phyloP scores from a whole-genome alignment of 2,797 vertebrate genomes.

The Otolemur crassicaudatus region DNA sequence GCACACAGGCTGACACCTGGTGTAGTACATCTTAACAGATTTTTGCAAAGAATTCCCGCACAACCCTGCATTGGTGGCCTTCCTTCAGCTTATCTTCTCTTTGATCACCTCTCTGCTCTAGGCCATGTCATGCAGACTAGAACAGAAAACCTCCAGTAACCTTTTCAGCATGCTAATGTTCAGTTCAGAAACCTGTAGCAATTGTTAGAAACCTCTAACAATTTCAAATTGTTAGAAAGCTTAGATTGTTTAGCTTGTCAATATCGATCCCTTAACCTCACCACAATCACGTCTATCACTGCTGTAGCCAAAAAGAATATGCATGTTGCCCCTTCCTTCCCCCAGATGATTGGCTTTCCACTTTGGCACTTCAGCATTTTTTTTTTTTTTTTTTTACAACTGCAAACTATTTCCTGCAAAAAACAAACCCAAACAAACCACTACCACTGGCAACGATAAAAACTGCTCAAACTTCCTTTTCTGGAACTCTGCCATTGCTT shows the following conservation, averaged over 20 bases:
- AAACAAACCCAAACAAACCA: neutral
- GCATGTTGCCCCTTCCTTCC: neutral
- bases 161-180: neutral
- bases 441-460: neutral
- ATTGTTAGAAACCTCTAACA: neutral
- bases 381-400: neutral
- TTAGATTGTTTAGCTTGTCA: neutral
- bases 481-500: neutral
- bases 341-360: neutral
- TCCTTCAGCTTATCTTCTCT: neutral
- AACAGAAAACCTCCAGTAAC: neutral
- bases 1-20: neutral
- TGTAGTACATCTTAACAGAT: neutral
- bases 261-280: neutral
- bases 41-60: neutral
- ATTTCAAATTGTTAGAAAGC: neutral
- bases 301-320: neutral
- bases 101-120: neutral
- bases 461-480: neutral
- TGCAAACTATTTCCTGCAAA: neutral
- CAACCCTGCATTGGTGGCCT: neutral
- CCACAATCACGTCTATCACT: constrained; percentile 3
- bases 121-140: neutral
- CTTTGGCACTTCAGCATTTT: neutral
- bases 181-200: neutral